Percentiles rank a stretch among this genome's conserved stretches.
phyloP scores from a whole-genome alignment of 1,140 invertebrate genomes.

The Hermetia illucens region DNA sequence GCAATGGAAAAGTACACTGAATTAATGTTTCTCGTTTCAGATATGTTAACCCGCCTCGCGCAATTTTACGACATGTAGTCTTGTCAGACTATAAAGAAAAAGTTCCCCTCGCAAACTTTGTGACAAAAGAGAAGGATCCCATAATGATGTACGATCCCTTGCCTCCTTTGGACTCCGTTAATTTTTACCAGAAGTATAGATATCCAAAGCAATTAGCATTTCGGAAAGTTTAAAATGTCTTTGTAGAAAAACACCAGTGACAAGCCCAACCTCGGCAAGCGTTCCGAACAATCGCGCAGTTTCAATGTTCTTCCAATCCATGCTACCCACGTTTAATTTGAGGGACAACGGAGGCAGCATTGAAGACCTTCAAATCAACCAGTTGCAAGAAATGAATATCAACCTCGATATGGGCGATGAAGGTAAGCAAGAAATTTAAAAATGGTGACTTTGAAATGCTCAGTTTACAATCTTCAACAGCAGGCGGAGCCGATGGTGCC shows the following conservation, averaged over 20 bases:
- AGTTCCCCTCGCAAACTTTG: slow-evolving; percentile 23
- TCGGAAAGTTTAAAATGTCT: background rate
- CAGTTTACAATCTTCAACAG: slow-evolving; percentile 15
- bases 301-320: slow-evolving; percentile 47
- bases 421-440: background rate
- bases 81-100: slow-evolving; percentile 64
- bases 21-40: slow-evolving; percentile 7
- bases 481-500: slow-evolving; percentile 11
- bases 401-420: slow-evolving; percentile 9
- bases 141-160: slow-evolving; percentile 71
- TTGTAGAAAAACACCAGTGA: slow-evolving; percentile 32
- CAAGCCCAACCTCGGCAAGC: slow-evolving; percentile 20
- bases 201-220: slow-evolving; percentile 1
- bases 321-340: slow-evolving; percentile 46
- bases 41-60: slow-evolving; percentile 42
- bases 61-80: slow-evolving; percentile 64
- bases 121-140: slow-evolving; percentile 34
- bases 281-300: slow-evolving; percentile 28
- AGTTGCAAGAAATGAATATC: slow-evolving; percentile 10
- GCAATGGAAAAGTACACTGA: background rate
- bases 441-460: no score
- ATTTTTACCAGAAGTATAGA: slow-evolving; percentile 41
- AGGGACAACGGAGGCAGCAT: no score
- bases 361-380: no score
- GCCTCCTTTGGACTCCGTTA: slow-evolving; percentile 60